Evolutionary conservation across 2,888 invertebrate genomes (phyloP).

Genomic region (Drosophila sordidapex): DNA sequence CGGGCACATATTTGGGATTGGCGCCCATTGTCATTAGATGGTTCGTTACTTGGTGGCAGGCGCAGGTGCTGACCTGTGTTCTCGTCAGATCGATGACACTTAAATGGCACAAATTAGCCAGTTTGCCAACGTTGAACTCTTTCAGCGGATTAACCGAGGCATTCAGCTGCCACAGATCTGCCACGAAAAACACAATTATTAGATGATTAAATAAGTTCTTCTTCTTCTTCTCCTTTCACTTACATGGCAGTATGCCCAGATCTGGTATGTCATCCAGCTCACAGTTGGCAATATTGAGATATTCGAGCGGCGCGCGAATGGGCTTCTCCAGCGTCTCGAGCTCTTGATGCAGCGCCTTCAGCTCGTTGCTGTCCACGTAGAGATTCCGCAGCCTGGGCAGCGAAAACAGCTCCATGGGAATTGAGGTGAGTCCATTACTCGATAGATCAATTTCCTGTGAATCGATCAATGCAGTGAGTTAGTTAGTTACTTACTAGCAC

Average conservation of each 20-base stretch:
- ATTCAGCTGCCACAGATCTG: slow-evolving; percentile 87
- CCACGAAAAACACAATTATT: slow-evolving; percentile 10
- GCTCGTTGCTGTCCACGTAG: slow-evolving; percentile 86
- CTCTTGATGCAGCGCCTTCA: slow-evolving; percentile 76
- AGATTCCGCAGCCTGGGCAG: slow-evolving; percentile 88
- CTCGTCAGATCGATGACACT: slow-evolving; percentile 86
- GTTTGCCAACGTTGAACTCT: slow-evolving; percentile 85
- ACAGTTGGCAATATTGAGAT: slow-evolving; percentile 88
- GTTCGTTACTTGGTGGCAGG: slow-evolving; percentile 81
- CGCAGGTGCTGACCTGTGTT: slow-evolving; percentile 76
- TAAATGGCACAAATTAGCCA: slow-evolving; percentile 88
- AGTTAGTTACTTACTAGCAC: slow-evolving; percentile 25
- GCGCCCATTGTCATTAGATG: slow-evolving; percentile 78
- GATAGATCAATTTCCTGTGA: slow-evolving; percentile 84
- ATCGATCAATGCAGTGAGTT: slow-evolving; percentile 12
- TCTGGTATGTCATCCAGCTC: slow-evolving; percentile 87
- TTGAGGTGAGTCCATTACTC: slow-evolving; percentile 83
- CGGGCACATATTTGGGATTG: slow-evolving; percentile 78
- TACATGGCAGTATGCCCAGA: slow-evolving; percentile 87
- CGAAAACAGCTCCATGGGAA: slow-evolving; percentile 85
- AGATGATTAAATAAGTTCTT: neutral
- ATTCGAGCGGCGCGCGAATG: slow-evolving; percentile 87
- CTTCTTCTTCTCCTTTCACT: slow-evolving; percentile 38
- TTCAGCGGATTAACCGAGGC: slow-evolving; percentile 87
- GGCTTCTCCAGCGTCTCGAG: slow-evolving; percentile 85